phyloP scores from a whole-genome alignment of 2,888 invertebrate genomes.

The Heliconius ethilla region DNA sequence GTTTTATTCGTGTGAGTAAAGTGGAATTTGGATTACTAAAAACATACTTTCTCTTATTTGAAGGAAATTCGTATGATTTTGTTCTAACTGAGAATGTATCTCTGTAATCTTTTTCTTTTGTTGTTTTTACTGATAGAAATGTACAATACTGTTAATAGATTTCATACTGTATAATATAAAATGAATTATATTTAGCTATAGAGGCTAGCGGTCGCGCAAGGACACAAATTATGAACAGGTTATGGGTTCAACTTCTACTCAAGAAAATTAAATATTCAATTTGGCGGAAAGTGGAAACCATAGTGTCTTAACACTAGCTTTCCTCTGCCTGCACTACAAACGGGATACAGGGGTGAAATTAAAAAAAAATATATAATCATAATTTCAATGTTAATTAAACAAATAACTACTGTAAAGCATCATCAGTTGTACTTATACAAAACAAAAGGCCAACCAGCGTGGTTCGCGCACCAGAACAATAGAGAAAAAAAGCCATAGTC shows the following conservation, averaged over 20 bases:
- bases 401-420: conserved; percentile 25
- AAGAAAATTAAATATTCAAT: no score
- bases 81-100: neutral
- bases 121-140: neutral
- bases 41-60: neutral
- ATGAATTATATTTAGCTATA: no score
- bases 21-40: conserved; percentile 1
- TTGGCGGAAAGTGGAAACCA: no score
- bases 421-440: conserved; percentile 28
- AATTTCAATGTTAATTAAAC: conserved; percentile 20
- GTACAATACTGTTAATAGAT: no score
- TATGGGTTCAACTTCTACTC: no score
- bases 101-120: neutral
- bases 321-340: no score
- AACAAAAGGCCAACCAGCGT: conserved; percentile 32
- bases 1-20: neutral
- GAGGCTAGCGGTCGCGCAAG: no score
- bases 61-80: neutral
- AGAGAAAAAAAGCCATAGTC: conserved; percentile 39
- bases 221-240: neutral
- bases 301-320: no score
- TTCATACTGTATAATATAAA: no score
- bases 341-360: no score
- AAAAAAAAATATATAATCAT: neutral
- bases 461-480: conserved; percentile 36